Percentiles rank a stretch among this genome's conserved stretches.
These are phyloP conservation scores for Chaetodon trifascialis DNA, from an alignment of 2,113 vertebrate species.

Conservation along the genomic window DNA sequence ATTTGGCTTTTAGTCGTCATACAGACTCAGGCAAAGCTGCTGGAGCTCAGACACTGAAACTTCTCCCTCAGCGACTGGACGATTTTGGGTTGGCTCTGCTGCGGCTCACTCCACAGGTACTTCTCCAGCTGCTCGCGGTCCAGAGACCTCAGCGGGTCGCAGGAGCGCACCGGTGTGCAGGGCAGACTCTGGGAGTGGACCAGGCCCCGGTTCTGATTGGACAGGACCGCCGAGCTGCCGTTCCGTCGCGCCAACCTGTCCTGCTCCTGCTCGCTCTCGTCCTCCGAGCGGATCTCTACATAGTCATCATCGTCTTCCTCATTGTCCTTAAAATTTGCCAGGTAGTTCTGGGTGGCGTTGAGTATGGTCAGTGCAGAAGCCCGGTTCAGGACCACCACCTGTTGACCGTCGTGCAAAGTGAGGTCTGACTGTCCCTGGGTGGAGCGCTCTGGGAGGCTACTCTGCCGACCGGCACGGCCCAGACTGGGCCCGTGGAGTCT, in stretches of 20 bases:
- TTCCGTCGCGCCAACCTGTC: slow-evolving; percentile 47
- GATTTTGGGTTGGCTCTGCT: slow-evolving; percentile 92
- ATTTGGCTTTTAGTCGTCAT: slow-evolving; percentile 57
- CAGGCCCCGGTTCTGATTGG: slow-evolving; percentile 53
- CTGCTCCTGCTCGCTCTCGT: slow-evolving; percentile 84
- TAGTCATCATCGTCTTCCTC: slow-evolving; percentile 94
- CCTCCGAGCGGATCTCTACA: slow-evolving; percentile 97
- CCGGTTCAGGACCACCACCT: slow-evolving; percentile 91
- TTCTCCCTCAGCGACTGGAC: slow-evolving; percentile 96
- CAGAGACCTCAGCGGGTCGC: slow-evolving; percentile 71
- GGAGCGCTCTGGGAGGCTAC: slow-evolving; percentile 83
- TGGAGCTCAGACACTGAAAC: slow-evolving; percentile 98
- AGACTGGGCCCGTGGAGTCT: slow-evolving; percentile 56
- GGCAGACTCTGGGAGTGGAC: slow-evolving; percentile 79
- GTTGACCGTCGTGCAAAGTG: slow-evolving; percentile 94
- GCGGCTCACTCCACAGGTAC: slow-evolving; percentile 92
- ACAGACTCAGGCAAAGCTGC: slow-evolving; percentile 89
- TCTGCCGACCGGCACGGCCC: slow-evolving; percentile 77
- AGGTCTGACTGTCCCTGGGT: slow-evolving; percentile 86
- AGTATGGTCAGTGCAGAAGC: slow-evolving; percentile 87
- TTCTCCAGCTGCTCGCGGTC: slow-evolving; percentile 89
- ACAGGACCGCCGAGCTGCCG: slow-evolving; percentile 43
- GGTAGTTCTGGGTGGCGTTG: slow-evolving; percentile 93
- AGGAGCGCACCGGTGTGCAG: slow-evolving; percentile 79
- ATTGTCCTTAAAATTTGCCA: slow-evolving; percentile 95